Percentiles rank a stretch among this genome's conserved stretches.
These are phyloP conservation scores for Potorous gilbertii DNA, from an alignment of 2,797 vertebrate species.

Conservation along the genomic window DNA sequence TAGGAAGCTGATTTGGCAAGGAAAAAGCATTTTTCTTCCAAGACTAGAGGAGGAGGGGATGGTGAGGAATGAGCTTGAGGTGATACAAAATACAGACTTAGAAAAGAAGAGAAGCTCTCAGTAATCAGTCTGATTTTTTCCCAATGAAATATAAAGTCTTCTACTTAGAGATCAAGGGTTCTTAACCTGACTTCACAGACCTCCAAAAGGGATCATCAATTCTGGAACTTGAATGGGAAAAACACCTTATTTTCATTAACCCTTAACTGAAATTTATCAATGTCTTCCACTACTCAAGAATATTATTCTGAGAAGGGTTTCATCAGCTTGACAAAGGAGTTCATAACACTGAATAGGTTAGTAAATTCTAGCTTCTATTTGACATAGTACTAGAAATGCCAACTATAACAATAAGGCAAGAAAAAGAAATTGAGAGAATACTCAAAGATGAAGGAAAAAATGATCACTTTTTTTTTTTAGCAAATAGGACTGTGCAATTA, in stretches of 20 bases:
- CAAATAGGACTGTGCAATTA: too few relatives aligned
- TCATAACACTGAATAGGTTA: too few relatives aligned
- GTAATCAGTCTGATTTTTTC: background rate
- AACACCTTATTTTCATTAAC: background rate
- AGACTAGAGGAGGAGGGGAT: background rate
- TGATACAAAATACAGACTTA: background rate
- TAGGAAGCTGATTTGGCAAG: too few relatives aligned
- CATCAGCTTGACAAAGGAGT: too few relatives aligned
- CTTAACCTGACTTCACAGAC: background rate
- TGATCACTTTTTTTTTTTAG: too few relatives aligned
- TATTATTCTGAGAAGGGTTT: background rate
- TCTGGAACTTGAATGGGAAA: background rate
- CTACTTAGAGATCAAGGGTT: background rate
- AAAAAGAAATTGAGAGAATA: too few relatives aligned
- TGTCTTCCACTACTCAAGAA: background rate
- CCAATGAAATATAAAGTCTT: background rate
- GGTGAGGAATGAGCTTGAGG: background rate
- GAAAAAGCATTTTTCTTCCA: background rate
- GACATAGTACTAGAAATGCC: too few relatives aligned
- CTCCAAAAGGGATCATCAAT: background rate
- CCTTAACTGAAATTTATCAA: background rate
- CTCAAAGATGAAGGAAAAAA: too few relatives aligned
- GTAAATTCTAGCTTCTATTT: too few relatives aligned
- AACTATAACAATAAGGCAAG: too few relatives aligned
- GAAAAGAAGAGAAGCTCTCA: background rate